These are phyloP conservation scores for Xenopus petersii DNA, from an alignment of 2,797 vertebrate genomes.

Conservation along the genomic window DNA sequence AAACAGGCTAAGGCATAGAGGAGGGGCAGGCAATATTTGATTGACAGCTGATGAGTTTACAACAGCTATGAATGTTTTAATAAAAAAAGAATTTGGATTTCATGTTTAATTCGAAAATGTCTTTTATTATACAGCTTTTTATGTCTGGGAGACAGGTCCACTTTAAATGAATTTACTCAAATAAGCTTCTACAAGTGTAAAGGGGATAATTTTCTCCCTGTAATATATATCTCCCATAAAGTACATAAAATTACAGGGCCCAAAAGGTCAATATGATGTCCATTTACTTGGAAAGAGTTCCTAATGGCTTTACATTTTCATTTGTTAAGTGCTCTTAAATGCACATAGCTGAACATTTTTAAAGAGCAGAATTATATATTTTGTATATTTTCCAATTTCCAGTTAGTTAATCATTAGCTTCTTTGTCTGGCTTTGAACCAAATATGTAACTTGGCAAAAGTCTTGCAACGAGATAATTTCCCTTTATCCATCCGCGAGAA, in stretches of 20 bases:
- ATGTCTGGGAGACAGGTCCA: too few species aligned
- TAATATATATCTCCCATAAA: neutral
- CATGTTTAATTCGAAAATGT: too few species aligned
- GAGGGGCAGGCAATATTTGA: too few species aligned
- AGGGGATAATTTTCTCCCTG: too few species aligned
- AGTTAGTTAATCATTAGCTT: slow-evolving; percentile 45
- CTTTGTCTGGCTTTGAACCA: slow-evolving; percentile 25
- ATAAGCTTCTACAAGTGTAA: too few species aligned
- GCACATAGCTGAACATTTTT: slow-evolving; percentile 27
- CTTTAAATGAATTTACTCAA: too few species aligned
- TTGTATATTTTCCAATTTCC: slow-evolving; percentile 31
- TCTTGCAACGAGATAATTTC: neutral
- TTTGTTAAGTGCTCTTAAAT: slow-evolving; percentile 36
- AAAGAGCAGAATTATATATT: slow-evolving; percentile 29
- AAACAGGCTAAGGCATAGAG: too few species aligned
- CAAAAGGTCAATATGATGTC: neutral
- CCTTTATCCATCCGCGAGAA: neutral
- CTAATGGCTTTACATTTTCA: slow-evolving; percentile 30
- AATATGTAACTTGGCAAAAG: slow-evolving; percentile 11
- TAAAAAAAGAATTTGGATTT: too few species aligned
- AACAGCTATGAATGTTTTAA: too few species aligned
- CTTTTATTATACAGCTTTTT: too few species aligned
- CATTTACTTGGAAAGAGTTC: slow-evolving; percentile 15
- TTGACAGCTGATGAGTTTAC: too few species aligned
- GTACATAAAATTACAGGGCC: neutral